phyloP scores from a whole-genome alignment of 2,113 vertebrate genomes.

The Mola mola region DNA sequence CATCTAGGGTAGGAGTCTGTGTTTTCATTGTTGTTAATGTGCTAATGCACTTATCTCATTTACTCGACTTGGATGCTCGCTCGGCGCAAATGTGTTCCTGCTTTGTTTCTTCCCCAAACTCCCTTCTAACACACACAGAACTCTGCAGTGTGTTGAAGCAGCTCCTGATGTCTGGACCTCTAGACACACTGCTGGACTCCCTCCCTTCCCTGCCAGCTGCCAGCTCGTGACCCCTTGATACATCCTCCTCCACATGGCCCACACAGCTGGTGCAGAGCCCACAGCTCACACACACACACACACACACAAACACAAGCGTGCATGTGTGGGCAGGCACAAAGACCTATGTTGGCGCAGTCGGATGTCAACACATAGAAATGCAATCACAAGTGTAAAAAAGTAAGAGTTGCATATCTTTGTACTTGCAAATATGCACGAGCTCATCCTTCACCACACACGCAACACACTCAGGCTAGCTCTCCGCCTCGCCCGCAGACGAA shows the following conservation, averaged over 20 bases:
- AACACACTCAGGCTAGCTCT: too few relatives aligned
- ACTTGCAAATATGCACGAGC: neutral
- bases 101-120: slow-evolving; percentile 8
- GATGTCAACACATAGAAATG: neutral
- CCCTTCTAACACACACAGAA: slow-evolving; percentile 7
- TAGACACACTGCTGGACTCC: slow-evolving; percentile 51
- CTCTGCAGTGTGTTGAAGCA: slow-evolving; percentile 25
- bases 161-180: slow-evolving; percentile 51
- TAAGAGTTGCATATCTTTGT: neutral
- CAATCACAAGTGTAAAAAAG: neutral
- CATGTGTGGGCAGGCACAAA: slow-evolving; percentile 39
- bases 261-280: slow-evolving; percentile 64
- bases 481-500: too few relatives aligned
- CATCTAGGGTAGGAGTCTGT: slow-evolving; percentile 15
- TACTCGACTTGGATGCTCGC: slow-evolving; percentile 41
- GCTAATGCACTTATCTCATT: slow-evolving; percentile 60
- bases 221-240: slow-evolving; percentile 63
- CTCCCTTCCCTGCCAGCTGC: slow-evolving; percentile 63
- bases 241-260: slow-evolving; percentile 71
- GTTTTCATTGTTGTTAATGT: slow-evolving; percentile 45
- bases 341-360: slow-evolving; percentile 9
- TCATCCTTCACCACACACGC: too few relatives aligned
- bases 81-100: neutral
- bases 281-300: slow-evolving; percentile 79
- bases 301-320: slow-evolving; percentile 67